Percentiles rank a stretch among this genome's conserved stretches.
Evolutionary conservation across 2,113 vertebrate genomes (phyloP).

Genomic region (Xenopus laevis): DNA sequence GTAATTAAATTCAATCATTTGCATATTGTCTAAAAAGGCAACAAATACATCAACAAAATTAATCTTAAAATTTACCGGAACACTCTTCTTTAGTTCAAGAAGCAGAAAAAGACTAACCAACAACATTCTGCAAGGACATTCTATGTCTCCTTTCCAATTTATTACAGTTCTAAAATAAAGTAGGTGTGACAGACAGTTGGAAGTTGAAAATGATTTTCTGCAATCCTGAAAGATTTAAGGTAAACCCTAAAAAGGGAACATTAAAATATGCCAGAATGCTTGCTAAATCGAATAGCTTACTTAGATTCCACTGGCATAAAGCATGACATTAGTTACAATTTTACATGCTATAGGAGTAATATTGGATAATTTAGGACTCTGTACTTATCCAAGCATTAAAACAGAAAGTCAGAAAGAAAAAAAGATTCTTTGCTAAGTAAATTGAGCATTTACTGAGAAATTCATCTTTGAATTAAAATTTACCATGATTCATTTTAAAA

Average conservation of each 20-base stretch:
- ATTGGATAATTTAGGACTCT: slow-evolving; percentile 16
- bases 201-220: slow-evolving; percentile 32
- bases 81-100: not conserved
- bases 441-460: slow-evolving; percentile 13
- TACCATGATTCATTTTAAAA: too few relatives aligned
- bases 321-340: not conserved
- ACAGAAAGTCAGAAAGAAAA: not conserved
- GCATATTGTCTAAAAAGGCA: not conserved
- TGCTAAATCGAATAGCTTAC: not conserved
- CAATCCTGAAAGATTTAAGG: slow-evolving; percentile 28
- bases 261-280: slow-evolving; percentile 28
- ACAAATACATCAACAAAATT: not conserved
- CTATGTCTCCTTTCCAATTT: slow-evolving; percentile 32
- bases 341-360: slow-evolving; percentile 1
- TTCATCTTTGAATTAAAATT: too few relatives aligned
- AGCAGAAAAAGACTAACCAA: not conserved
- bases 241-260: slow-evolving; percentile 28
- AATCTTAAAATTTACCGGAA: not conserved
- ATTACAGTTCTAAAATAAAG: slow-evolving; percentile 40
- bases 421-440: not conserved
- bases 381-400: slow-evolving; percentile 3
- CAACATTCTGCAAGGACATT: slow-evolving; percentile 38
- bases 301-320: not conserved
- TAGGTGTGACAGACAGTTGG: slow-evolving; percentile 39
- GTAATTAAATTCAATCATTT: not conserved